Conservation (phyloP, 1,140 invertebrate genomes). For the Bombus superbus region DNA sequence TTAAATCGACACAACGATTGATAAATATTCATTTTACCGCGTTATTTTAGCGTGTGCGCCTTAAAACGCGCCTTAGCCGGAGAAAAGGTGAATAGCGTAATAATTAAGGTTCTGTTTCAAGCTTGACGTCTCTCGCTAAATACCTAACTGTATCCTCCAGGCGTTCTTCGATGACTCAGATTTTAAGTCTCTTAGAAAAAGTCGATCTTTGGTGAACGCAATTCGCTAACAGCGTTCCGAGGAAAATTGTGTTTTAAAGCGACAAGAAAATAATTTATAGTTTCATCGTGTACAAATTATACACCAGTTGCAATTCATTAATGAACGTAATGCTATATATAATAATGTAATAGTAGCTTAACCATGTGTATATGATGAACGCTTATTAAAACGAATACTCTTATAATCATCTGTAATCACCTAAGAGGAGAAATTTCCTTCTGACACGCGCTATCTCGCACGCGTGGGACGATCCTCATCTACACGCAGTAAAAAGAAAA, state of each 20-base stretch:
- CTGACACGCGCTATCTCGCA: neutral
- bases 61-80: too few species aligned
- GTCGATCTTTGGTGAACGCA: neutral
- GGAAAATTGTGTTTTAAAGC: neutral
- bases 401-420: neutral
- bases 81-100: neutral
- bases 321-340: neutral
- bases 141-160: too few species aligned
- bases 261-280: neutral
- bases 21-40: slow-evolving; percentile 62
- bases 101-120: slow-evolving; percentile 13
- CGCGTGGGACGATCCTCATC: slow-evolving; percentile 24
- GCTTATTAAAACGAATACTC: neutral
- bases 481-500: neutral
- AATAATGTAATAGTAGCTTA: neutral
- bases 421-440: neutral
- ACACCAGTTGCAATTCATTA: neutral
- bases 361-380: too few species aligned
- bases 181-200: neutral
- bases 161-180: neutral
- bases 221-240: too few species aligned
- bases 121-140: slow-evolving; percentile 18
- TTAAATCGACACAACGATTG: slow-evolving; percentile 55
- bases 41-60: neutral
- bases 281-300: neutral